These are phyloP conservation scores for Sitobion miscanthi DNA, from an alignment of 1,140 invertebrate species.

Conservation along the genomic window DNA sequence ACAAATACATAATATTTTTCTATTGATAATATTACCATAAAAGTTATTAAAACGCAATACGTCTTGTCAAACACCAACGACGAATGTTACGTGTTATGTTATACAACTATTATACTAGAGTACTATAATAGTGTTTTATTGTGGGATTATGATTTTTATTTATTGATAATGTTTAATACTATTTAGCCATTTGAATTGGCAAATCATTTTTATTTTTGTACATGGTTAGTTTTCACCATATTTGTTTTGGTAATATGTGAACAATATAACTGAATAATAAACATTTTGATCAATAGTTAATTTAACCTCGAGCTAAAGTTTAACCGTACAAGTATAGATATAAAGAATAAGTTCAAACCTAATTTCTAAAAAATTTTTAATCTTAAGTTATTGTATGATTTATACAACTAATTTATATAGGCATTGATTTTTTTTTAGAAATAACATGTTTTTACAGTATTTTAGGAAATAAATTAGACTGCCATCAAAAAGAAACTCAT, in stretches of 20 bases:
- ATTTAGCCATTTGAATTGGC: not conserved
- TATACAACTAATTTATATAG: no score
- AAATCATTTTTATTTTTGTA: not conserved
- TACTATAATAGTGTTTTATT: no score
- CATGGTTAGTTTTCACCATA: not conserved
- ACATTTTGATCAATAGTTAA: not conserved
- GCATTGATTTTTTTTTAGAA: not conserved
- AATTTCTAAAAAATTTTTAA: not conserved
- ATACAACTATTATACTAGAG: no score
- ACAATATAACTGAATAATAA: not conserved
- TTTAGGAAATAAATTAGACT: not conserved
- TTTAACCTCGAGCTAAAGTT: not conserved
- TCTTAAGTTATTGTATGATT: not conserved
- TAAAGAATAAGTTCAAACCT: not conserved
- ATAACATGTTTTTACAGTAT: not conserved
- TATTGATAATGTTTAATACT: no score
- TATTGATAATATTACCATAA: no score
- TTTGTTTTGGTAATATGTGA: not conserved
- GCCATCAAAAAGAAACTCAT: not conserved
- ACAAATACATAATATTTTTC: no score
- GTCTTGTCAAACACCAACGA: no score
- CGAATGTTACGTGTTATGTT: no score
- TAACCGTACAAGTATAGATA: not conserved
- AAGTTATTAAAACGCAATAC: no score
- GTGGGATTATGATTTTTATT: no score